Base-by-base conservation (phyloP, 2,797 vertebrate genomes). In the Onychomys arenicola region DNA sequence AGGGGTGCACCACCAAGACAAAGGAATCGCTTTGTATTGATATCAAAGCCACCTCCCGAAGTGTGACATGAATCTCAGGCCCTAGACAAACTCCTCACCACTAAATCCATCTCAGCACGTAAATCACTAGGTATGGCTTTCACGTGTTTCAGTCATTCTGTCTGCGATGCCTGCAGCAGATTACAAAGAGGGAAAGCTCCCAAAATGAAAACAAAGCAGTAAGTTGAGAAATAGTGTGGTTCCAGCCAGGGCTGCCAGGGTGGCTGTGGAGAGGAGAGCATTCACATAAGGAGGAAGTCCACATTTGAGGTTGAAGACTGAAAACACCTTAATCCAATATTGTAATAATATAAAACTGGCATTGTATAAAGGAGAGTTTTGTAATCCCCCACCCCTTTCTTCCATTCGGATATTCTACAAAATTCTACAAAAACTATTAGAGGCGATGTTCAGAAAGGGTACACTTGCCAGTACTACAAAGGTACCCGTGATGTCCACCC, bases 301-400 rank as follows among this genome's bases (percentile, higher is more conserved):
- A 27, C 82, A 37, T 77, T 61, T 85, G 65, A 87, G n/a, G 25
- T 34, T 61, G 49, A 96, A 92, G 32, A 16, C 81, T 94, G 17
- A 67, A 92, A 93, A 76, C 71, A 75, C 29, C 61, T 95, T 80
- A 90, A 80, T 21, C 78, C 67, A 85, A 46, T 8, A 75, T 84
- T 73, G 52, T 76, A 85, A 91, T 91, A 91, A 91, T 78, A 81
- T 61, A 78, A 86, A 61, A 87, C 46, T 67, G 69, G 49, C 34
- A 61, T 32, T n/a, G 37, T 55, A 57, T 9, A 69, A n/a, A 69
- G 17, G 5, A 75, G 4, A 21, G 25, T 19, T 95, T 88, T 92
- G 52, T 57, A 43, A 63, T 21, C 82, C 13, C 43, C 69, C 84
- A 0, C 57, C 5, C 55, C 40, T 32, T 81, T 77, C 29, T 0